Conservation (phyloP, 2,797 vertebrate genomes). For the Trematomus bernacchii region DNA sequence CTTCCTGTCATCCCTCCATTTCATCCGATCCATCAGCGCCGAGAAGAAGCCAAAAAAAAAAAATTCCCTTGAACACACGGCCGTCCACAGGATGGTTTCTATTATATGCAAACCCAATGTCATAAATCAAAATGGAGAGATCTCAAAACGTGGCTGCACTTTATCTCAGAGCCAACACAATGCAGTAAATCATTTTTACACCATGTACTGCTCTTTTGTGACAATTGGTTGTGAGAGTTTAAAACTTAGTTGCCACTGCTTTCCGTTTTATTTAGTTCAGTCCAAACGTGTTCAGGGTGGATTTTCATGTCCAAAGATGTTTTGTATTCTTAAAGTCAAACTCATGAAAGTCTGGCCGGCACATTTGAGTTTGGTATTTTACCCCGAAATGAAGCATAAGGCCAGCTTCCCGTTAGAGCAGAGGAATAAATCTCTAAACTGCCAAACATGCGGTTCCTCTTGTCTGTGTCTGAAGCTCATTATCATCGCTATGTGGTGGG, state of each 20-base stretch:
- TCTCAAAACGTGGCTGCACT: not conserved
- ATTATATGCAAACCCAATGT: not conserved
- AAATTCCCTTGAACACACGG: not conserved
- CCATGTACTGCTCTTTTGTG: not conserved
- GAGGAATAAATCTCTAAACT: too few species aligned
- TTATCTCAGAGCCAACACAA: not conserved
- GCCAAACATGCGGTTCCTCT: too few species aligned
- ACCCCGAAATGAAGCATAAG: not conserved
- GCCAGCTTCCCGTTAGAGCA: not conserved
- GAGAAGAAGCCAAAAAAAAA: not conserved
- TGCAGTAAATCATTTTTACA: not conserved
- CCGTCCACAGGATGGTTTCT: not conserved
- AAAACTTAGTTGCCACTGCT: not conserved
- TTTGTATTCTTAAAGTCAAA: not conserved
- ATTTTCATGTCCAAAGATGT: not conserved
- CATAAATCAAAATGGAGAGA: conserved; percentile 3
- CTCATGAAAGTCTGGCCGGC: not conserved
- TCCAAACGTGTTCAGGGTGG: not conserved
- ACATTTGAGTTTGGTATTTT: not conserved
- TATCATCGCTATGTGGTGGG: not conserved
- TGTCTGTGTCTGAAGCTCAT: conserved; percentile 7
- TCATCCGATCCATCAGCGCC: not conserved
- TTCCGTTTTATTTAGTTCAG: too few species aligned
- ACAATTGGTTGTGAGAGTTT: not conserved
- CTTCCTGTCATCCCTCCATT: not conserved